Base-by-base conservation (phyloP, 2,797 vertebrate genomes). In the Trematomus bernacchii region DNA sequence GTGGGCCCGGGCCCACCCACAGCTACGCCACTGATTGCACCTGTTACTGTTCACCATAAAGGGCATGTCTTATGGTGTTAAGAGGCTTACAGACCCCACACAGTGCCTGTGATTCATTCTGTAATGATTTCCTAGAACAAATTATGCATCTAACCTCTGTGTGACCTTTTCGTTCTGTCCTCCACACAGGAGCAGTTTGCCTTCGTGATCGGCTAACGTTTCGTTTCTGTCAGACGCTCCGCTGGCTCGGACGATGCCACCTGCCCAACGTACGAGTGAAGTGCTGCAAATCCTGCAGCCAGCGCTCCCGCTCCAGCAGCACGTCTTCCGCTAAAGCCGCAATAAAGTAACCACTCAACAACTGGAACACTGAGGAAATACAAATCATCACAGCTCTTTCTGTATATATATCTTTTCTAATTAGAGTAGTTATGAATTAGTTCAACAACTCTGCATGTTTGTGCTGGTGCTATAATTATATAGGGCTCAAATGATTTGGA, bases 241-340 rank as follows among this genome's bases (percentile, higher is more conserved):
- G 90, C 47, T 88, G 93, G 76, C 93, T 98, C 18, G 95, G 97
- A n/a, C 92, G 93, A 3, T 99, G 98, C 90, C 92, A 84, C 15
- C 87, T 97, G 60, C 83, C 95, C 0, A 92, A 96, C 0, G 88
- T 98, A 2, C 89, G 33, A 0, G 43, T 84, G 0, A 97, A 97
- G 91, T 99, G 98, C 94, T 99, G 98, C 91, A 95, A 78, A 55
- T 96, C 95, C 33, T 99, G 98, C 67, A 87, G 86, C 67, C 89
- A 68, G 12, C 87, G 43, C 1, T 74, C 85, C 43, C 92, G 89
- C 0, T 92, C 94, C 54, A 76, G 93, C 2, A 75, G 87, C 3
- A 77, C 80, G 0, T 77, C 94, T 57, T 83, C 19, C 93, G 79
- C 85, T 96, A 91, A 27, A 96, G 19, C 64, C 40, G 44, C 47